phyloP scores from a whole-genome alignment of 1,140 invertebrate species.

The Drosophila tristis region DNA sequence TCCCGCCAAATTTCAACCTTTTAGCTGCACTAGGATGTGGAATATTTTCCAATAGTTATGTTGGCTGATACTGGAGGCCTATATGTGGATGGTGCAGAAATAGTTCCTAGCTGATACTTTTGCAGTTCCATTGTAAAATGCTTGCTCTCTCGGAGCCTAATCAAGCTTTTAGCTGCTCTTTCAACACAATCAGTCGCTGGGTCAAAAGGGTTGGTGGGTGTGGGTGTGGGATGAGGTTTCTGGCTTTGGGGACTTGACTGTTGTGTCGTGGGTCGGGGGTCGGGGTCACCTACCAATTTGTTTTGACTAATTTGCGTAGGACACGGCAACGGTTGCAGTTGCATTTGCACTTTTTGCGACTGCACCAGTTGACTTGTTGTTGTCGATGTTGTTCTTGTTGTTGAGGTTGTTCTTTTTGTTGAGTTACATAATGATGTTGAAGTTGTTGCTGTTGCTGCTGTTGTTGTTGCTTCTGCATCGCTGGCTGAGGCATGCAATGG shows the following conservation, averaged over 20 bases:
- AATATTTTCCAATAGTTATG: no score
- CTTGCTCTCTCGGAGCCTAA: no score
- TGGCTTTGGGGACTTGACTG: conserved; percentile 3
- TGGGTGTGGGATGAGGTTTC: not conserved
- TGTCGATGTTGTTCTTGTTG: conserved; percentile 44
- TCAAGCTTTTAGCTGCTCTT: no score
- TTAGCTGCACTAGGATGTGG: no score
- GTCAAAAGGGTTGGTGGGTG: not conserved
- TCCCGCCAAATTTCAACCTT: no score
- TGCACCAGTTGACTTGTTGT: conserved; percentile 48
- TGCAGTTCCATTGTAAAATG: no score
- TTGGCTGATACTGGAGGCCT: no score
- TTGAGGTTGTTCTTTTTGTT: conserved; percentile 11
- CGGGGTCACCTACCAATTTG: conserved; percentile 71
- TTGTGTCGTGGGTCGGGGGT: not conserved
- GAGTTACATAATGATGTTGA: conserved; percentile 20
- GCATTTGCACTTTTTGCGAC: conserved; percentile 53
- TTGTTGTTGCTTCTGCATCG: conserved; percentile 48
- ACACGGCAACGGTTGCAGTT: conserved; percentile 58
- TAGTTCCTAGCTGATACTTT: no score
- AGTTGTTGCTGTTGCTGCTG: conserved; percentile 43
- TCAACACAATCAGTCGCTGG: not conserved
- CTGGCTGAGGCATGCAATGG: conserved; percentile 66
- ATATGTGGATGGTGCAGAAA: no score
- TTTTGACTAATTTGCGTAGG: conserved; percentile 66